A percentile compares a stretch with the other conserved stretches of the same genome.
phyloP scores from a whole-genome alignment of 2,888 invertebrate species.

The Antitype chi region DNA sequence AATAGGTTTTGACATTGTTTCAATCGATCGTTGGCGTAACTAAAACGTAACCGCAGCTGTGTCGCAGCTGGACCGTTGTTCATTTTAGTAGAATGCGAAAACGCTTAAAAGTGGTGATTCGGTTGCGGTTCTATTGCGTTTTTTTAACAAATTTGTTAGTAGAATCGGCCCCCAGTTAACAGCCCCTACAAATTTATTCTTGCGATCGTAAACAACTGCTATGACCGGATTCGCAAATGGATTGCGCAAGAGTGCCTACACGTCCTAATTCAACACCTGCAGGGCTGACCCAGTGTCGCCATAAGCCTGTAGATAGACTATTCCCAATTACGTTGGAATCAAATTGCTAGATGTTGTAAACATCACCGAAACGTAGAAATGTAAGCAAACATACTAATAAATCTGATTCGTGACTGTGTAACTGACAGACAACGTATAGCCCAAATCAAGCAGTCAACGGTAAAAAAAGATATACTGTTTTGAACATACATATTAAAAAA shows the following conservation, averaged over 20 bases:
- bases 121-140: too few species aligned
- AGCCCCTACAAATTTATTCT: slow-evolving; percentile 44
- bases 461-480: not conserved
- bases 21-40: too few species aligned
- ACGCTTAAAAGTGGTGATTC: too few species aligned
- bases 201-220: slow-evolving; percentile 26
- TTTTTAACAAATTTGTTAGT: too few species aligned
- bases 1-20: too few species aligned
- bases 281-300: not conserved
- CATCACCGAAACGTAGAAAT: not conserved
- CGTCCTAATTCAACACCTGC: slow-evolving; percentile 47
- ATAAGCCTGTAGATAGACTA: not conserved
- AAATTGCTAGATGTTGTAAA: not conserved
- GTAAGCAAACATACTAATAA: not conserved
- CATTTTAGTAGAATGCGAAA: too few species aligned
- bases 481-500: not conserved
- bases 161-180: too few species aligned
- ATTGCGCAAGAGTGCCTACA: slow-evolving; percentile 40
- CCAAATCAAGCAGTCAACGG: not conserved
- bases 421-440: not conserved
- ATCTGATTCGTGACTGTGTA: not conserved
- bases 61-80: too few species aligned
- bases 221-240: slow-evolving; percentile 28
- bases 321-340: slow-evolving; percentile 8
- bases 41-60: too few species aligned